A percentile compares a stretch with the other conserved stretches of the same genome.
Conservation (phyloP, 2,888 invertebrate genomes). For the Carabus problematicus region DNA sequence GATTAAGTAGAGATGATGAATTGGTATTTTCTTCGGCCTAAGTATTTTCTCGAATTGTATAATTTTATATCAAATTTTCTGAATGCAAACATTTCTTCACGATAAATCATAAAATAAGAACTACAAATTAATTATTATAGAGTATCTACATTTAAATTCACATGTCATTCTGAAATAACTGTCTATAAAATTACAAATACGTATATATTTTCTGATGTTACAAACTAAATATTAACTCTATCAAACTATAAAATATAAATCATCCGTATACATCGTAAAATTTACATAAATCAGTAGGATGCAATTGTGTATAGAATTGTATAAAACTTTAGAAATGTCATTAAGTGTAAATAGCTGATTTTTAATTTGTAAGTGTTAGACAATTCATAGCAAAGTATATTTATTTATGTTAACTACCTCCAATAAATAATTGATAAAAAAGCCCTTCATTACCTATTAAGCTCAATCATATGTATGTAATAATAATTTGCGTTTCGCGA, state of each 20-base stretch:
- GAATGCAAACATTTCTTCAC: neutral
- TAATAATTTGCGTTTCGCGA: conserved; percentile 10
- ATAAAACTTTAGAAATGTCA: conserved; percentile 2
- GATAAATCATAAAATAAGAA: too few species aligned
- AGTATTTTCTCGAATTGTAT: conserved; percentile 2
- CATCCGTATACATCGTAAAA: neutral
- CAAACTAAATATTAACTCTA: conserved; percentile 5
- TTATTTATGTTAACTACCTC: conserved; percentile 5
- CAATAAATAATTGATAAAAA: conserved; percentile 4
- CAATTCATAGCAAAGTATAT: neutral
- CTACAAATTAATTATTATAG: neutral
- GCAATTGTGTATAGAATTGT: conserved; percentile 15
- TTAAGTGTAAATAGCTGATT: conserved; percentile 20
- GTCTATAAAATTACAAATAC: conserved; percentile 3
- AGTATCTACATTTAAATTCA: conserved; percentile 4
- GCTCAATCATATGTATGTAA: conserved; percentile 1
- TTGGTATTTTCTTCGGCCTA: conserved; percentile 11
- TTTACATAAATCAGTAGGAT: neutral
- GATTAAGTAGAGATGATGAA: neutral
- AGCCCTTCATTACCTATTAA: neutral
- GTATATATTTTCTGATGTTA: conserved; percentile 21
- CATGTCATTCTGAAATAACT: neutral
- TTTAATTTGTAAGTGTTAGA: conserved; percentile 2
- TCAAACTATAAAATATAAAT: neutral
- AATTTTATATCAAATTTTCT: neutral